phyloP scores from a whole-genome alignment of 2,888 invertebrate genomes.

The Hermaeophaga mercurialis region DNA sequence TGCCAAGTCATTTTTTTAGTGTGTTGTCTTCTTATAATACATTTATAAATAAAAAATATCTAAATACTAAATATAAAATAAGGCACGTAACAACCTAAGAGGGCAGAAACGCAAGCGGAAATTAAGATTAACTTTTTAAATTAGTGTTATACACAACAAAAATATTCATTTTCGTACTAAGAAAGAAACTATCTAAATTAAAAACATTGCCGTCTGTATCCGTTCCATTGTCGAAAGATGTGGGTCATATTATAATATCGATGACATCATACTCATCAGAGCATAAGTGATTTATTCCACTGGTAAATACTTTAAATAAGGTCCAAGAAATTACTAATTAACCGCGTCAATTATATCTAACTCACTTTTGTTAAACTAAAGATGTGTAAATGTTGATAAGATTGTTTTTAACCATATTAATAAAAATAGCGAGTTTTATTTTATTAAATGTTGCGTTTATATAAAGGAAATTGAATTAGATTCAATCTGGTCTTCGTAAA shows the following conservation, averaged over 20 bases:
- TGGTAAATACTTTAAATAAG: neutral
- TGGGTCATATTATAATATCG: conserved; percentile 17
- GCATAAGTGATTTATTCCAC: neutral
- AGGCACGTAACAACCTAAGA: neutral
- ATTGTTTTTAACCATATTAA: too few relatives aligned
- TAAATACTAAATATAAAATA: neutral
- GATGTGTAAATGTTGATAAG: too few relatives aligned
- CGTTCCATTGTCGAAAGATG: conserved; percentile 18
- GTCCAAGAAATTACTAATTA: neutral
- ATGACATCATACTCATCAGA: conserved; percentile 14
- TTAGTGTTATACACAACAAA: neutral
- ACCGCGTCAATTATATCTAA: too few relatives aligned
- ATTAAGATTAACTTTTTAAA: conserved; percentile 10
- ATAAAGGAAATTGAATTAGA: too few relatives aligned
- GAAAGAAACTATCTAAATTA: conserved; percentile 7
- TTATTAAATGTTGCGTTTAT: too few relatives aligned
- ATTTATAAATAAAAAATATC: too few relatives aligned
- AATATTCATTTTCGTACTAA: conserved; percentile 10
- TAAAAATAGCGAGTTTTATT: too few relatives aligned
- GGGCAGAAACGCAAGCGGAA: conserved; percentile 2
- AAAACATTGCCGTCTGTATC: conserved; percentile 6
- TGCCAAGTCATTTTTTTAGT: too few relatives aligned
- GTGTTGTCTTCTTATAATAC: too few relatives aligned
- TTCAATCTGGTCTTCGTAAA: too few relatives aligned
- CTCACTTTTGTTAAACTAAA: too few relatives aligned